Base-by-base conservation (phyloP, 2,113 vertebrate species). In the Casuarius casuarius region DNA sequence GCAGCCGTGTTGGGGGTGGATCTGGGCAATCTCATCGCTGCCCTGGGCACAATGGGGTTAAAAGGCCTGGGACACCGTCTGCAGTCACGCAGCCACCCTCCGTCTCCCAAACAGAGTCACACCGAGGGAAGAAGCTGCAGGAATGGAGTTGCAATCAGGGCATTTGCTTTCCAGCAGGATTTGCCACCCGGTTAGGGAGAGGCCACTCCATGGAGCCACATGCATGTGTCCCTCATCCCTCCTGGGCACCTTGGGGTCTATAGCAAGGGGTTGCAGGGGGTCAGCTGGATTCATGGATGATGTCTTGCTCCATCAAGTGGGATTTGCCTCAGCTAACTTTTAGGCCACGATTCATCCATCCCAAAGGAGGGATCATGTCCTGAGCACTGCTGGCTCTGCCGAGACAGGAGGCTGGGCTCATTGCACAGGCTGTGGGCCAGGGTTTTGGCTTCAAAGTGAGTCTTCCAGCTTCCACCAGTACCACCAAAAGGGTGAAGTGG, bases 131-230 rank as follows among this genome's bases (percentile, higher is more conserved):
- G 9, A 23, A 71, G 23, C 18, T 56, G 58, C 71, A 72, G 61
- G 51, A 67, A 49, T 10, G 5, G 14, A 8, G 5, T 31, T 81
- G 40, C 16, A n/a, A 29, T 3, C 5, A 0, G 49, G 31, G 22
- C 14, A 18, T 62, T 89, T 56, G 18, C 1, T 17, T 94, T 89
- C 74, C 13, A 26, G 10, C 19, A 66, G 33, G 40, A 52, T 8
- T 51, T 74, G 15, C 2, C 8, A 56, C 14, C 2, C 2, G 7
- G 15, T 33, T 23, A 67, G 33, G 70, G 7, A 29, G 46, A 82
- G 23, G 10, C 5, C 18, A 33, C 25, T 15, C n/a, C 20, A 9
- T 35, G 7, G 17, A 3, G 3, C 46, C 2, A 1, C 42, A 7
- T 6, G 3, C 19, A 16, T 26, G 28, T 56, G n/a, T 35, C 48